Evolutionary conservation across 2,888 invertebrate species (phyloP), one percentile per base, ranked within the genome.

Genomic region (Lepidonotus clava): DNA sequence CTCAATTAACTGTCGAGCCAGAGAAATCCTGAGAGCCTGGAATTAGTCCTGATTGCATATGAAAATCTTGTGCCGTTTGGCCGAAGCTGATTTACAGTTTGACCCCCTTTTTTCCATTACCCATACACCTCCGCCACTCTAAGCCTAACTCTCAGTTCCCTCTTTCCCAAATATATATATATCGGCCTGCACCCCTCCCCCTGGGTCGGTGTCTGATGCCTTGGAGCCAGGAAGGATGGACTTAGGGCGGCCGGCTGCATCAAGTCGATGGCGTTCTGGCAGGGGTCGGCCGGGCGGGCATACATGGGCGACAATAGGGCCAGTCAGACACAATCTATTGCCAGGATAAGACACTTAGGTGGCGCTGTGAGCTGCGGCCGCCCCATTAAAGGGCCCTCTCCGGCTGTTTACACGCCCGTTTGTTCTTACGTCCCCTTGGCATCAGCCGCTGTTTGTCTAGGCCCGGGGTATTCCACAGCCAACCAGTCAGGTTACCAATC

Each of bases 301-400:
- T 14, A 71, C 71, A 56, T 24, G 71, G 71, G 71, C 71, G 71
- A 71, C 71, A 71, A 71, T 71, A 34, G 71, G 71, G 71, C 36
- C 38, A 71, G 71, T 71, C 71, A 71, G 71, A 38, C 71, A 71
- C 71, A 71, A 71, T 71, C 71, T 71, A 71, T 38, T 71, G 71
- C 71, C 14, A 36, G 71, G 71, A 71, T 71, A 71, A 71, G 71
- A 71, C 71, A 71, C 71, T 71, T 34, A 34, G 36, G 71, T 38
- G 36, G 38, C 71, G n/a, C 34, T 38, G 38, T 4, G 24, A 38
- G 71, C 36, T 36, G 71, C 71, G 36, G 38, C 71, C 71, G 71
- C 6, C 36, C 71, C 71, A 71, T 71, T 71, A 71, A 71, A 71
- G 71, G 38, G 21, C 36, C 71, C 36, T 71, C 36, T 71, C 71